Conservation (phyloP, 2,113 vertebrate species). For the Oceanodroma tethys region DNA sequence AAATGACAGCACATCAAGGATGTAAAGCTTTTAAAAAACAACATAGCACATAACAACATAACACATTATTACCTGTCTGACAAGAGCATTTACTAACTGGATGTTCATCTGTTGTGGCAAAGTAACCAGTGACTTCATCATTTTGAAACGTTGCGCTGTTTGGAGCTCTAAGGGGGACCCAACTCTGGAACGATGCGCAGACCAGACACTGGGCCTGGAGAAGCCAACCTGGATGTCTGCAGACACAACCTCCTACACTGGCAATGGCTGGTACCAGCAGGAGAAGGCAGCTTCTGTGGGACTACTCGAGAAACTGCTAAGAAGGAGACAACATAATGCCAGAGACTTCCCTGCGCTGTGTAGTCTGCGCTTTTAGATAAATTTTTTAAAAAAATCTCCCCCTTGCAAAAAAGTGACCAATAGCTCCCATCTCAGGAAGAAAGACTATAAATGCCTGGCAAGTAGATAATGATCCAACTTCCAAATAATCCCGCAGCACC, state of each 20-base stretch:
- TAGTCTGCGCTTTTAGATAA: not conserved
- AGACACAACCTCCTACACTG: not conserved
- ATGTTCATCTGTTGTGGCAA: not conserved
- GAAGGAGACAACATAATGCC: not conserved
- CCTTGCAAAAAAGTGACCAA: not conserved
- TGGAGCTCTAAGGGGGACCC: not conserved
- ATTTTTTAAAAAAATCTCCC: not conserved
- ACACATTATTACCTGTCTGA: not conserved
- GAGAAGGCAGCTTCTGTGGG: not conserved
- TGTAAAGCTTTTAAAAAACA: not conserved
- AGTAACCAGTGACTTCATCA: not conserved
- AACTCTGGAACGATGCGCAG: not conserved
- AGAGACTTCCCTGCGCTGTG: not conserved
- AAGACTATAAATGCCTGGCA: not conserved
- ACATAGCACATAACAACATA: not conserved
- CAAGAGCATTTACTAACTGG: not conserved
- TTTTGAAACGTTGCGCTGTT: not conserved
- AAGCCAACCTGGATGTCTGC: not conserved
- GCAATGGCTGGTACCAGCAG: not conserved
- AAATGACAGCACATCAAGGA: not conserved
- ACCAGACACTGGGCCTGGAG: not conserved
- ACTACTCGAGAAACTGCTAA: not conserved
- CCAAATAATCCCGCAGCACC: not conserved
- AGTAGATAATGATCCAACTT: not conserved
- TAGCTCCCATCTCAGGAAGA: not conserved